A percentile compares a stretch with the other conserved stretches of the same genome.
phyloP scores from a whole-genome alignment of 1,140 invertebrate genomes.

The Aporrectodea caliginosa region DNA sequence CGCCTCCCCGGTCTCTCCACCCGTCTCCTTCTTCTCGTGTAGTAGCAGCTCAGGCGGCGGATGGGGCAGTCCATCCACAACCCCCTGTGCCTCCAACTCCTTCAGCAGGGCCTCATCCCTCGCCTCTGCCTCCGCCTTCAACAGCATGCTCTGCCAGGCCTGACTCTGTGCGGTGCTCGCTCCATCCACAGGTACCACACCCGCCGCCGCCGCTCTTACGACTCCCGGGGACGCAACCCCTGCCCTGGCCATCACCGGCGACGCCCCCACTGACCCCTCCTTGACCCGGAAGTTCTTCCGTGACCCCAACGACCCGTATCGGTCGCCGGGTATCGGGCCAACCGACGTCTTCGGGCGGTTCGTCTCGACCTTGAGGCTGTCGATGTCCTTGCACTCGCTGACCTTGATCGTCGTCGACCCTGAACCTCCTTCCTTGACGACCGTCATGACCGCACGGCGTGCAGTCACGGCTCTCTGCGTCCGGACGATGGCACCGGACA shows the following conservation, averaged over 20 bases:
- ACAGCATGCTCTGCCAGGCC: conserved; percentile 21
- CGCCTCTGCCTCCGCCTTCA: neutral
- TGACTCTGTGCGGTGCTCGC: conserved; percentile 16
- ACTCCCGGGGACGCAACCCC: neutral
- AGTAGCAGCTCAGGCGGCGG: conserved; percentile 20
- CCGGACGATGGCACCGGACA: neutral
- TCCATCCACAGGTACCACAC: neutral
- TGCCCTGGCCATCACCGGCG: neutral
- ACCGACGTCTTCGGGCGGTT: neutral
- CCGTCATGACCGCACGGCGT: neutral
- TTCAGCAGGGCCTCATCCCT: neutral
- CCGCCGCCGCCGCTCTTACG: neutral
- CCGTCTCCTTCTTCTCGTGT: neutral
- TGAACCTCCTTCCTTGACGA: neutral
- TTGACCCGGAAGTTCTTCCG: neutral
- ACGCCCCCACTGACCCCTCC: neutral
- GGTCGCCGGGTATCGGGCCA: neutral
- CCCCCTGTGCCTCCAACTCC: neutral
- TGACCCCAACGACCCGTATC: neutral
- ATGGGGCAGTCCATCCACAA: conserved; percentile 1
- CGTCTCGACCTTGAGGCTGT: conserved; percentile 10
- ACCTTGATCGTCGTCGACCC: neutral
- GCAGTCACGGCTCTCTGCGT: neutral
- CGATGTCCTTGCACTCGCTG: conserved; percentile 7
- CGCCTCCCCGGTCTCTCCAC: neutral